Conservation (phyloP, 2,113 vertebrate species). For the Pomatorhinus ruficollis region DNA sequence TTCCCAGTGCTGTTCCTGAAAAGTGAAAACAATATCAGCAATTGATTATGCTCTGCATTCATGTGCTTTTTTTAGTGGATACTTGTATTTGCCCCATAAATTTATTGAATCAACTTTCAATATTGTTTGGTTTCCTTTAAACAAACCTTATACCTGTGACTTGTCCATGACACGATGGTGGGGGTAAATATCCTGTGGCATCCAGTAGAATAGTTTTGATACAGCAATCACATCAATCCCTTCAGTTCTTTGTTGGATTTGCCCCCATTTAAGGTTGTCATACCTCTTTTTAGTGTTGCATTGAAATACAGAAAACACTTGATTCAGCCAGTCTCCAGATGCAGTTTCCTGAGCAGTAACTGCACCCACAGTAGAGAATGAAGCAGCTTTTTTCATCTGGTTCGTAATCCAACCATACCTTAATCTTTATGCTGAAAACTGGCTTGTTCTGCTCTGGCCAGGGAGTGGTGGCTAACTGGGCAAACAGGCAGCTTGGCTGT, state of each 20-base stretch:
- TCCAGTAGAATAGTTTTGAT: not conserved
- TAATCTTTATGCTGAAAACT: not conserved
- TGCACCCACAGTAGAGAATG: not conserved
- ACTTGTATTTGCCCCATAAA: not conserved
- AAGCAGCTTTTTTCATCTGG: not conserved
- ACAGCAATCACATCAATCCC: accelerated
- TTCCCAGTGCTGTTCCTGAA: not conserved
- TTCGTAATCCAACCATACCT: not conserved
- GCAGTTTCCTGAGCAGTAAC: not conserved
- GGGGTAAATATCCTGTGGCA: not conserved
- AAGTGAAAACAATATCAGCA: not conserved
- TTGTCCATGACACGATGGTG: not conserved
- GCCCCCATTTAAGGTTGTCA: not conserved
- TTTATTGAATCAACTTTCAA: not conserved
- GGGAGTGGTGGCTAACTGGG: not conserved
- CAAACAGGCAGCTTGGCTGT: not conserved
- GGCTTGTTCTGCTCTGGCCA: not conserved
- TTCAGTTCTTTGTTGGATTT: not conserved
- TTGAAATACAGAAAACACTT: not conserved
- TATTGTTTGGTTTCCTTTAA: not conserved
- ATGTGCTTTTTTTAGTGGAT: not conserved
- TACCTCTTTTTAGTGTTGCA: not conserved
- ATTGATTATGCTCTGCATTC: not conserved
- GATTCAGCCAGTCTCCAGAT: not conserved
- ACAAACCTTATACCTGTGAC: not conserved